phyloP scores from a whole-genome alignment of 1,140 invertebrate species.

The Ceratosolen fusciceps region DNA sequence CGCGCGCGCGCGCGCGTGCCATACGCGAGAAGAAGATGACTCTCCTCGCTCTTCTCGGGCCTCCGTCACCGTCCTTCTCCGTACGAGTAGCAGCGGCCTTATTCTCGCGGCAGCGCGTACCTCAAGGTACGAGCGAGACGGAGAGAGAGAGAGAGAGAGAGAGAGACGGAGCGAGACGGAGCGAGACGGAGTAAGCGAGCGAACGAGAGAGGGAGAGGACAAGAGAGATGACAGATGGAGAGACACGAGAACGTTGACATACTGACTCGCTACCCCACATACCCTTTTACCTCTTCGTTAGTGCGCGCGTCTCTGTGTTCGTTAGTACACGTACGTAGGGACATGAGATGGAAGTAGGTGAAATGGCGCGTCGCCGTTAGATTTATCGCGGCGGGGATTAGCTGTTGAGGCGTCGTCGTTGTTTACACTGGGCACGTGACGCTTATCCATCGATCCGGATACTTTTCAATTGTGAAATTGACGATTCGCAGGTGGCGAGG shows the following conservation, averaged over 20 bases:
- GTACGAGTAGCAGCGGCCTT: slow-evolving; percentile 62
- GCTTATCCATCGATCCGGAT: neutral
- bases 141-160: slow-evolving; percentile 24
- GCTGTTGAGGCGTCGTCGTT: slow-evolving; percentile 55
- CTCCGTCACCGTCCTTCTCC: neutral
- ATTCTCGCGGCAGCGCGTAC: slow-evolving; percentile 61
- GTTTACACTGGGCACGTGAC: slow-evolving; percentile 6
- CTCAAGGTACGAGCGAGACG: slow-evolving; percentile 32
- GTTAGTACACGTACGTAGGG: slow-evolving; percentile 11
- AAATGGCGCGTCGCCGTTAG: slow-evolving; percentile 38
- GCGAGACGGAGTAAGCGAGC: slow-evolving; percentile 15
- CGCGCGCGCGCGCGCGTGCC: slow-evolving; percentile 7
- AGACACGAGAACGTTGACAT: slow-evolving; percentile 70
- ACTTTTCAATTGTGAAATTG: too few species aligned
- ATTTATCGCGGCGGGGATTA: slow-evolving; percentile 10
- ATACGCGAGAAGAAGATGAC: slow-evolving; percentile 4
- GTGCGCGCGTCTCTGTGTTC: slow-evolving; percentile 39
- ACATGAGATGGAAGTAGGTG: slow-evolving; percentile 23
- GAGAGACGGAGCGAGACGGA: neutral
- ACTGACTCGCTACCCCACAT: slow-evolving; percentile 73
- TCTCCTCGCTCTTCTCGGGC: neutral
- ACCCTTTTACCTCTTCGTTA: slow-evolving; percentile 67
- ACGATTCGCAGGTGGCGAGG: too few species aligned
- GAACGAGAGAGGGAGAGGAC: slow-evolving; percentile 13
- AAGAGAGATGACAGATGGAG: slow-evolving; percentile 53